Conservation (phyloP, 2,113 vertebrate genomes). For the Gymnobelideus leadbeateri region DNA sequence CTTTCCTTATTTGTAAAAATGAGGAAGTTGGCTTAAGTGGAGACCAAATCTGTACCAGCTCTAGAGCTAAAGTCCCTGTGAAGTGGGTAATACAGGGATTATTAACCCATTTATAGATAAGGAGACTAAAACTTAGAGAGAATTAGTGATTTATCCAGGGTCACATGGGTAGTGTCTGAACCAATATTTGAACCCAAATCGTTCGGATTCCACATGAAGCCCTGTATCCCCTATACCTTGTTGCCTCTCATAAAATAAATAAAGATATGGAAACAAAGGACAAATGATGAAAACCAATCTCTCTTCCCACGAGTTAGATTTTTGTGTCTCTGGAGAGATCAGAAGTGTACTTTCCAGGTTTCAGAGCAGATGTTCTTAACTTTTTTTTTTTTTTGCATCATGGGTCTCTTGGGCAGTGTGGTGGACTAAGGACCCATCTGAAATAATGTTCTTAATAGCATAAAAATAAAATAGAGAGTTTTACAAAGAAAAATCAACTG, state of each 20-base stretch:
- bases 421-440: background rate
- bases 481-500: background rate
- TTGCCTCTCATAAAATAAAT: background rate
- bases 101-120: background rate
- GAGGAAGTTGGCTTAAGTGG: background rate
- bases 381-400: background rate
- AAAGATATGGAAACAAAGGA: conserved; percentile 21
- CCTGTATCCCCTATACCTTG: background rate
- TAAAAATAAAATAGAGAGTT: background rate
- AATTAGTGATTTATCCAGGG: background rate
- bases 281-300: conserved; percentile 16
- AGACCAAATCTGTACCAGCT: background rate
- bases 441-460: background rate
- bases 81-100: background rate
- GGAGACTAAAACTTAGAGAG: background rate
- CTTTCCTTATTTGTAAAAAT: background rate
- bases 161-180: background rate
- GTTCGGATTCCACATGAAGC: background rate
- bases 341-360: conserved; percentile 41
- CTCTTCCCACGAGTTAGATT: background rate
- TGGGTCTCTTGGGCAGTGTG: background rate
- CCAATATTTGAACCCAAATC: background rate
- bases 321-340: conserved; percentile 43
- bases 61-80: background rate
- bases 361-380: background rate